phyloP scores from a whole-genome alignment of 1,140 invertebrate species.

The Mycetomoellerius zeteki region DNA sequence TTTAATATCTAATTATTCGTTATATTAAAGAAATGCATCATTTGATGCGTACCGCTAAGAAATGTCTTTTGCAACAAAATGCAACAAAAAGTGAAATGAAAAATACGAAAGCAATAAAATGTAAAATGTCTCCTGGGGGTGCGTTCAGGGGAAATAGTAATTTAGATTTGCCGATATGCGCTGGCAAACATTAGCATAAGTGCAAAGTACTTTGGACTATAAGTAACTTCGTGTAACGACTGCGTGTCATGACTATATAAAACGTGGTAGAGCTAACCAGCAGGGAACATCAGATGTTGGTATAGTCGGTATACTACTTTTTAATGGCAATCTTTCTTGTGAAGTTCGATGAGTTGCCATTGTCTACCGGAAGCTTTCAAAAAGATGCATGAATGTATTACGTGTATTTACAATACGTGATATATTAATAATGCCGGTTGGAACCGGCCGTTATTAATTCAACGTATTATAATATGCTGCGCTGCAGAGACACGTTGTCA shows the following conservation, averaged over 20 bases:
- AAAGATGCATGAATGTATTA: background rate
- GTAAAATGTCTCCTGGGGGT: slow-evolving; percentile 4
- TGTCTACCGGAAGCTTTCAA: slow-evolving; percentile 21
- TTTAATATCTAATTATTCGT: background rate
- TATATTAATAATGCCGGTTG: slow-evolving; percentile 17
- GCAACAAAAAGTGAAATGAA: slow-evolving; percentile 5
- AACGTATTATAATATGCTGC: too few species aligned
- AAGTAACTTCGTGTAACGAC: slow-evolving; percentile 62
- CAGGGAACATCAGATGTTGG: slow-evolving; percentile 31
- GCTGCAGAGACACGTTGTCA: background rate
- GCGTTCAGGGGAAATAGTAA: slow-evolving; percentile 21
- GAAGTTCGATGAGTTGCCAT: slow-evolving; percentile 36
- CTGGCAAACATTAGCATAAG: slow-evolving; percentile 59
- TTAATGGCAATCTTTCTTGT: slow-evolving; percentile 33
- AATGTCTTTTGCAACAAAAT: too few species aligned
- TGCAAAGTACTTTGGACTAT: slow-evolving; percentile 51
- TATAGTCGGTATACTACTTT: slow-evolving; percentile 28
- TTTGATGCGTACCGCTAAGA: background rate
- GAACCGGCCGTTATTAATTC: background rate
- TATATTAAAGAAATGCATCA: background rate
- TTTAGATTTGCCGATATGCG: slow-evolving; percentile 53
- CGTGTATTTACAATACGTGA: background rate
- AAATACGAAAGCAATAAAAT: slow-evolving; percentile 12
- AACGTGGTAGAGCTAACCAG: slow-evolving; percentile 33
- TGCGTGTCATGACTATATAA: slow-evolving; percentile 58